Evolutionary conservation across 37 sponge, comb jelly and placozoan species (phyloP).

Genomic region (Dysidea cf. avara): DNA sequence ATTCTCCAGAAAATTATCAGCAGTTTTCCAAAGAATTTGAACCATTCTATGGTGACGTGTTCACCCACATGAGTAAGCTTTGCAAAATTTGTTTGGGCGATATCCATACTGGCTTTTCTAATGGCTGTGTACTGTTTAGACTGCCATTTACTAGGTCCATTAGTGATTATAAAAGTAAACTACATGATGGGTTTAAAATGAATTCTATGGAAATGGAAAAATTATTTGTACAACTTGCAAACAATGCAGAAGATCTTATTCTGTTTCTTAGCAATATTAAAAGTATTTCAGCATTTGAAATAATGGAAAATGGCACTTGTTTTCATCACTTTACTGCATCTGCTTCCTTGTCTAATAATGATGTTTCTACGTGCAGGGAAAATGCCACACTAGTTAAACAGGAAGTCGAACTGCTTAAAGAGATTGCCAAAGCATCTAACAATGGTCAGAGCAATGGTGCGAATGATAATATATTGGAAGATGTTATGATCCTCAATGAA

Average conservation of each 20-base stretch:
- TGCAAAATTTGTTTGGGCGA: conserved; percentile 16
- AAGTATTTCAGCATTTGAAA: conserved; percentile 56
- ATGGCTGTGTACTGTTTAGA: conserved; percentile 58
- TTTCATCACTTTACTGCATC: conserved; percentile 24
- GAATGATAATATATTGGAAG: too few species aligned
- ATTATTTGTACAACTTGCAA: conserved; percentile 2
- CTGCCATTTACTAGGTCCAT: conserved; percentile 43
- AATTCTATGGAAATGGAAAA: background rate
- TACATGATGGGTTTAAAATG: background rate
- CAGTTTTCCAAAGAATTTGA: conserved; percentile 51
- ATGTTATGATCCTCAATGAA: too few species aligned
- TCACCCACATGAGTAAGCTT: conserved; percentile 6
- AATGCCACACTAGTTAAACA: background rate
- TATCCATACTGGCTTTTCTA: background rate
- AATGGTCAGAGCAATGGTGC: too few species aligned
- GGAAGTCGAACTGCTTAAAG: background rate
- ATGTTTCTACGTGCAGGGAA: background rate
- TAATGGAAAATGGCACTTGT: conserved; percentile 29
- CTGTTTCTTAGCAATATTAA: conserved; percentile 55
- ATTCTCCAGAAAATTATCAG: background rate
- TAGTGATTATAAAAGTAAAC: background rate
- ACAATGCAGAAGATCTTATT: conserved; percentile 32
- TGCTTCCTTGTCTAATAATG: background rate
- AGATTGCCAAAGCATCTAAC: too few species aligned
- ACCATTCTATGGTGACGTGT: conserved; percentile 36